phyloP scores from a whole-genome alignment of 2,797 vertebrate species.

The Eurystomus glaucurus region DNA sequence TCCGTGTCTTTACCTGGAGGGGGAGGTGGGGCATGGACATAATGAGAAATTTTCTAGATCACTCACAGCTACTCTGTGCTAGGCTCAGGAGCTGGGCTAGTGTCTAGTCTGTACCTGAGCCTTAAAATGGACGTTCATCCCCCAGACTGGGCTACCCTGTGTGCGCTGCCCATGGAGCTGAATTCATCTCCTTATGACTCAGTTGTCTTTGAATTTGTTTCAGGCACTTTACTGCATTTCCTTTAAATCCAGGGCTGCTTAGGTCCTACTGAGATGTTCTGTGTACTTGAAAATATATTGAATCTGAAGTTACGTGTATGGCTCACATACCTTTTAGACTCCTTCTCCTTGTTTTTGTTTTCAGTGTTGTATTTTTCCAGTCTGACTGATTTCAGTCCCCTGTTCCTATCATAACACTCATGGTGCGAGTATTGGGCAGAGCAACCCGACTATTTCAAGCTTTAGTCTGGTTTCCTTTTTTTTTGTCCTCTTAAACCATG shows the following conservation, averaged over 20 bases:
- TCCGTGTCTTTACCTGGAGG: accelerated
- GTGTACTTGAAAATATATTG: neutral
- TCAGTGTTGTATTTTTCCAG: constrained; percentile 22
- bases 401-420: neutral
- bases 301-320: neutral
- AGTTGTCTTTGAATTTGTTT: neutral
- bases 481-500: constrained; percentile 29
- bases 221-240: neutral
- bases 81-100: neutral
- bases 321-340: neutral
- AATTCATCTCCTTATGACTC: neutral
- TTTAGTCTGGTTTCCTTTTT: constrained; percentile 24
- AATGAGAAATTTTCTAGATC: neutral
- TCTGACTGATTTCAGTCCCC: constrained; percentile 2
- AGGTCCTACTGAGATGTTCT: neutral
- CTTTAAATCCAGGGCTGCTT: neutral
- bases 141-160: neutral
- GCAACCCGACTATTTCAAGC: constrained; percentile 22
- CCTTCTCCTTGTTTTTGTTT: constrained; percentile 10
- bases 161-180: neutral
- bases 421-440: neutral
- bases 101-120: neutral
- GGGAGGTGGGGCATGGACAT: too few species aligned
- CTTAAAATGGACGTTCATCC: neutral
- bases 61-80: neutral